These are phyloP conservation scores for Macaria liturata DNA, from an alignment of 2,888 invertebrate species.

Conservation along the genomic window DNA sequence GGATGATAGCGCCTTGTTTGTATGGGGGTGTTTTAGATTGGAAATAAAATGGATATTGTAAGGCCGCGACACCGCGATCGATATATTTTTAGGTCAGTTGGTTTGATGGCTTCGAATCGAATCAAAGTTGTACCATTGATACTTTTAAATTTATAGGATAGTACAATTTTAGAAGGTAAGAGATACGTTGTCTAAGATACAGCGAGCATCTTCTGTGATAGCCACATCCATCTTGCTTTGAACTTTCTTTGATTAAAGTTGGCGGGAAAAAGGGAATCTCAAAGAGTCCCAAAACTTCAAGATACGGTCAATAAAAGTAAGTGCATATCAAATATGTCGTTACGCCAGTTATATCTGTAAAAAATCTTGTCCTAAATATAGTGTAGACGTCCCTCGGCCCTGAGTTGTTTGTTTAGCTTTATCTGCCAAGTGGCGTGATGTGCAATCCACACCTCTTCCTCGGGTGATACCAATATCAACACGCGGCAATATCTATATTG, in stretches of 20 bases:
- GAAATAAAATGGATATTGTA: conserved; percentile 4
- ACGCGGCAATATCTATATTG: conserved; percentile 18
- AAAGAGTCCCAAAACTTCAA: no score
- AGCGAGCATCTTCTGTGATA: no score
- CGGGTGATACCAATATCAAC: conserved; percentile 32
- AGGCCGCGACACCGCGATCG: conserved; percentile 5
- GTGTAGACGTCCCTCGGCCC: conserved; percentile 17
- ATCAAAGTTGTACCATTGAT: no score
- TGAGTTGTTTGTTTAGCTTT: conserved; percentile 47
- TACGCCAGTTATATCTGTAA: background rate
- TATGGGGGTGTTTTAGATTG: conserved; percentile 21
- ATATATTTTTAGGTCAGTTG: conserved; percentile 9
- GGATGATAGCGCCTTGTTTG: conserved; percentile 49
- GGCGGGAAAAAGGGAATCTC: no score
- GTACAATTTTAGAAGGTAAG: no score
- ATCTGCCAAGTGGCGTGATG: conserved; percentile 44
- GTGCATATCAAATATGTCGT: background rate
- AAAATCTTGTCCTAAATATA: background rate
- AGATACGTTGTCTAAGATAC: no score
- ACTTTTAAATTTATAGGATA: no score
- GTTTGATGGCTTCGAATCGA: no score
- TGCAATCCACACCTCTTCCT: conserved; percentile 45
- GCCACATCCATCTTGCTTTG: no score
- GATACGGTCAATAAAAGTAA: no score
- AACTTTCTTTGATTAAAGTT: no score